Base-by-base conservation (phyloP, 2,797 vertebrate species). In the Hippoglossus hippoglossus region DNA sequence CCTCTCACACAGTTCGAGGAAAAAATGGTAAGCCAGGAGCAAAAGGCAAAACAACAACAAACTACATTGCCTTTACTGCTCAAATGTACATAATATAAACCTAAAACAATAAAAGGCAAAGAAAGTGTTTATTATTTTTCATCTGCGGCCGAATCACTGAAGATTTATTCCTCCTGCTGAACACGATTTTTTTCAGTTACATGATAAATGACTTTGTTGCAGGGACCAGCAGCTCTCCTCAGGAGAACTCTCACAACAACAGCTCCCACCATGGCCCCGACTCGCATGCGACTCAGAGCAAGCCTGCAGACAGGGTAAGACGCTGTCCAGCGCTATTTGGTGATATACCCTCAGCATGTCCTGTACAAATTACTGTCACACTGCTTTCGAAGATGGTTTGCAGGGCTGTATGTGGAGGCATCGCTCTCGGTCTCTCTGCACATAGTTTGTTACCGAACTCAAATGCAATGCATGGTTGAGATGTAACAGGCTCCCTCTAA, bases 171-270 rank as follows among this genome's bases (percentile, higher is more conserved):
- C 22, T 58, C 36, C 51, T 39, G 25, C 57, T 47, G n/a, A 60
- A 39, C 66, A 36, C 24, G 36, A 15, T 62, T 21, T 56, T 67
- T 67, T 73, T 58, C 31, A 60, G 12, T 67, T 55, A 28, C 47
- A 18, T 79, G 58, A 79, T 54, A 1, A 65, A 58, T 77, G 52
- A 16, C 11, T 85, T 46, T 89, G 70, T 91, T 95, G 81, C 85
- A 99, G 98, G 97, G 95, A 97, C 96, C 96, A 98, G 95, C 90
- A 95, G 95, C 91, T 99, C 98, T 95, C 98, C 98, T 88, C 97
- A 98, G 91, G 98, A 99, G 94, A 97, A 97, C 93, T 95, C 96
- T 86, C 96, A 97, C 92, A 98, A 97, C 95, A 96, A 97, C 94
- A 98, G 96, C 94, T 94, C 95, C 94, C 96, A 98, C 94, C 97